Evolutionary conservation across 1,140 invertebrate genomes (phyloP), one percentile per base, ranked within the genome.

Genomic region (Pseudomyrmex gracilis): DNA sequence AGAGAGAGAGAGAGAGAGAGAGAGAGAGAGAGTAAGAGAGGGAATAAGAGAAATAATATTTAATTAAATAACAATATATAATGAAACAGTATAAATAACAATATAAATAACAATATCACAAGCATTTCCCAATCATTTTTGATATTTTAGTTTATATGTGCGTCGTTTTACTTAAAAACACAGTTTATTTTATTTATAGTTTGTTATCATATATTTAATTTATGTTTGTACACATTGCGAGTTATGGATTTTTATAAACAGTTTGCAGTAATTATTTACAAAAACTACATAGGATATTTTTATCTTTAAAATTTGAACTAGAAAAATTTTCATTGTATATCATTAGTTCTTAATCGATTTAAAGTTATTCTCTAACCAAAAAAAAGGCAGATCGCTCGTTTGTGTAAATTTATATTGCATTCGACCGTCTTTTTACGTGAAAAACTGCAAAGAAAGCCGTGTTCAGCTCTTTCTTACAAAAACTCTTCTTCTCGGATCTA

Each of bases 11-110:
- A 7, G 1, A 34, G 7, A 34, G 34, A 73, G 20, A 9, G n/a
- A 57, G 34, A 34, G 34, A 34, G 5, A 34, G 5, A 34, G 34
- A 5, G 34, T 5, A 34, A 34, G 34, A 34, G 34, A 34, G 0
- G 1, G 1, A 34, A 34, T 5, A 51, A 73, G 20, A 9, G n/a
- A 57, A 9, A 58, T 58, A 17, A 47, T 17, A 24, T 34, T 13
- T n/a, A 13, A 51, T 34, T 47, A 70, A 49, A 60, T 8, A 43
- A 45, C 9, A 66, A 12, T 80, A 24, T 34, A 80, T 70, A 0
- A 58, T 15, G n/a, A 58, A 24, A 58, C 24, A 15, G 3, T n/a
- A n/a, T 55, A n/a, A n/a, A n/a, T 13, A n/a, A 24, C 20, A 68
- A 24, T 12, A 9, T 3, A 5, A 0, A 34, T 63, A 34, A 34